These are phyloP conservation scores for Perca flavescens DNA, from an alignment of 2,113 vertebrate genomes.

Conservation along the genomic window DNA sequence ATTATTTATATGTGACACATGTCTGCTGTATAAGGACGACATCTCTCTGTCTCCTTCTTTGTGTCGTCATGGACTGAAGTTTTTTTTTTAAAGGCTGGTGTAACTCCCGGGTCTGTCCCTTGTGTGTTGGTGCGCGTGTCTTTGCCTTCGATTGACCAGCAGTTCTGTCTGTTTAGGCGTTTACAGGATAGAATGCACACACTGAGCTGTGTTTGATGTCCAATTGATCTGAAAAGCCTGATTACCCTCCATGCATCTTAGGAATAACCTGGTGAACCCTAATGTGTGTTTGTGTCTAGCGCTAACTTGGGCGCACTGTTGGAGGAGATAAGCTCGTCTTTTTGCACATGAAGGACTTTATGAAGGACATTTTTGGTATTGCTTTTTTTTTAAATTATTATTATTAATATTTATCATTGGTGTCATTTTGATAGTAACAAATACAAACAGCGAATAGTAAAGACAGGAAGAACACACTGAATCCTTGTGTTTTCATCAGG, in stretches of 20 bases:
- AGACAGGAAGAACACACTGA: neutral
- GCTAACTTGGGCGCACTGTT: neutral
- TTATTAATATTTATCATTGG: neutral
- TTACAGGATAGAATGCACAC: conserved; percentile 54
- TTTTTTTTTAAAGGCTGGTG: neutral
- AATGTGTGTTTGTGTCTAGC: conserved; percentile 27
- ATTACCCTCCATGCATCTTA: conserved; percentile 60
- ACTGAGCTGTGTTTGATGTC: conserved; percentile 52
- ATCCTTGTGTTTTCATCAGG: neutral
- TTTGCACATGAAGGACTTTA: conserved; percentile 29
- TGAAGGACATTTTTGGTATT: conserved; percentile 34
- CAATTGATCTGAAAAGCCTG: conserved; percentile 58
- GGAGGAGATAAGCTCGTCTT: conserved; percentile 30
- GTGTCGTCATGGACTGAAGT: neutral
- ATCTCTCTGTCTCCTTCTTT: neutral
- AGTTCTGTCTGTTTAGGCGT: neutral
- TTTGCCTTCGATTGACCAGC: conserved; percentile 35
- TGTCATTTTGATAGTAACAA: neutral
- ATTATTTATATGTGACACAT: too few relatives aligned
- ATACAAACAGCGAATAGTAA: neutral
- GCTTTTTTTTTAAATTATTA: neutral
- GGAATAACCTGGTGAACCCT: conserved; percentile 32
- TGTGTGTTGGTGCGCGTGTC: neutral
- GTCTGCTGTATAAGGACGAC: too few relatives aligned
- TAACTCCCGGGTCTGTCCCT: neutral